These are phyloP conservation scores for Manduca sexta DNA, from an alignment of 1,140 invertebrate genomes.

Conservation along the genomic window DNA sequence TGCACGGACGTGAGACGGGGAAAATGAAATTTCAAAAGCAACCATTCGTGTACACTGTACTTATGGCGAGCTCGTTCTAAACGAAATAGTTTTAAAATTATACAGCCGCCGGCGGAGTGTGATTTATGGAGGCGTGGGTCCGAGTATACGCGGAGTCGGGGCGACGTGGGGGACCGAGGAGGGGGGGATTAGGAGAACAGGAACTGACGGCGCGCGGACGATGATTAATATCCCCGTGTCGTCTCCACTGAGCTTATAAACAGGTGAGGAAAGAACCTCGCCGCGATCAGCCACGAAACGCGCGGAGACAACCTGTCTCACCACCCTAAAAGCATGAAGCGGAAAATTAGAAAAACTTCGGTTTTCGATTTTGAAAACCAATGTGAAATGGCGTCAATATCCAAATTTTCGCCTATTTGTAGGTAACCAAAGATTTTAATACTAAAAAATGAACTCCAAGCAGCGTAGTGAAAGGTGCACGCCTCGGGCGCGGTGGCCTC, in stretches of 20 bases:
- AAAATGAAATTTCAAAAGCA: not conserved
- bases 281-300: not conserved
- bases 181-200: constrained; percentile 4
- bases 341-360: no score
- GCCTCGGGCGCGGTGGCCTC: no score
- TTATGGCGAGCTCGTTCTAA: constrained; percentile 1
- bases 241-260: not conserved
- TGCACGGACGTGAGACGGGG: not conserved
- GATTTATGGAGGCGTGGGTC: constrained; percentile 8
- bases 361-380: no score
- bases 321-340: not conserved
- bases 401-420: no score
- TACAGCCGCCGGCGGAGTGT: constrained; percentile 9
- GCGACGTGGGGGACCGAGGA: no score
- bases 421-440: no score
- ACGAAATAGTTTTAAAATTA: constrained; percentile 15
- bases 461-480: no score
- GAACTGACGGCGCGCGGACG: not conserved
- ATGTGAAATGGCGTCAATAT: no score
- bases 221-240: constrained; percentile 7
- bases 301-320: no score
- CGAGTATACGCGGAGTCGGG: no score
- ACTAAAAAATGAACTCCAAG: no score
- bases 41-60: not conserved
- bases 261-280: not conserved